These are phyloP conservation scores for Casuarius casuarius DNA, from an alignment of 2,113 vertebrate species.

Conservation along the genomic window DNA sequence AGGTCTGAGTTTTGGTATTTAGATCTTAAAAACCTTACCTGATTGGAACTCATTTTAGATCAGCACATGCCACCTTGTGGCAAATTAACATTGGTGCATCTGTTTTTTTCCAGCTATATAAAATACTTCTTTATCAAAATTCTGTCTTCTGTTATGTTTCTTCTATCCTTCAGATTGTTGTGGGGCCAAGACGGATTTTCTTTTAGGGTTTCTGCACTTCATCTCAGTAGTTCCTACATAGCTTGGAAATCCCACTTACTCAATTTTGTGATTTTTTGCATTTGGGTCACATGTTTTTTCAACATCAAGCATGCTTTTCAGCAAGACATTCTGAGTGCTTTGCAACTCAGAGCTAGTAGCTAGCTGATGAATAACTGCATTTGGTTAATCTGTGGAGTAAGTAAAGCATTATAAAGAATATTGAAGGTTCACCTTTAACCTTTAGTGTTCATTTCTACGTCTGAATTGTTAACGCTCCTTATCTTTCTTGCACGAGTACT, in stretches of 20 bases:
- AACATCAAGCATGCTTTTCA: neutral
- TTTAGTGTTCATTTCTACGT: neutral
- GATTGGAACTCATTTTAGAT: neutral
- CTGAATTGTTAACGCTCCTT: fast-evolving
- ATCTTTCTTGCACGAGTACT: neutral
- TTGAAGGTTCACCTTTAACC: neutral
- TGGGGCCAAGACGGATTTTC: neutral
- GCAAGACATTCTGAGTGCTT: neutral
- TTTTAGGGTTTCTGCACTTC: fast-evolving
- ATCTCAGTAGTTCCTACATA: fast-evolving
- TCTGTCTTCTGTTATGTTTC: neutral
- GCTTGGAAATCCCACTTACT: neutral
- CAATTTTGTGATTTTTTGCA: fast-evolving
- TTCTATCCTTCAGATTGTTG: neutral
- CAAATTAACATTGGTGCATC: neutral
- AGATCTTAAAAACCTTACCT: neutral
- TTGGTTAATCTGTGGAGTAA: neutral
- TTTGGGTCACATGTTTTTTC: neutral
- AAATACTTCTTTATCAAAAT: neutral
- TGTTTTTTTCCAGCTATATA: neutral
- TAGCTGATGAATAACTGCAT: neutral
- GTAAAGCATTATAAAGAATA: neutral
- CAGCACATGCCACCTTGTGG: constrained; percentile 36
- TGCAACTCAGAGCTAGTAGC: fast-evolving
- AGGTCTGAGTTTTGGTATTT: neutral